Percentiles rank a stretch among this genome's conserved stretches.
phyloP scores from a whole-genome alignment of 2,113 vertebrate species.

The Elaphurus davidianus region DNA sequence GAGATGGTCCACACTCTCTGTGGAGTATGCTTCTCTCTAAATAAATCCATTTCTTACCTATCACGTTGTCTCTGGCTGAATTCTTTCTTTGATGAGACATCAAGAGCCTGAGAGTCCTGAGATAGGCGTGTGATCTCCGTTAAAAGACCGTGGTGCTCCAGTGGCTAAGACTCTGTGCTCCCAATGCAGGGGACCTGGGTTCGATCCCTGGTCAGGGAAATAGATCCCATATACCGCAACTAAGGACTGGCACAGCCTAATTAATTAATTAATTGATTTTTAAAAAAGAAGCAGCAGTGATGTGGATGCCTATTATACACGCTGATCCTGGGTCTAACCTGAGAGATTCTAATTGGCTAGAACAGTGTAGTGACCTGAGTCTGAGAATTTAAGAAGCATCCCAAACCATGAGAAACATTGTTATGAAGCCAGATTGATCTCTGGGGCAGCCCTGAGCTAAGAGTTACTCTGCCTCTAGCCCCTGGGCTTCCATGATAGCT shows the following conservation, averaged over 20 bases:
- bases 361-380: not conserved
- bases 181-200: not conserved
- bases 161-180: not conserved
- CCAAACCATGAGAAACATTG: not conserved
- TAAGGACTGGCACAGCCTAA: not conserved
- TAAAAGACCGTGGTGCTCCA: not conserved
- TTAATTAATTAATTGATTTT: not conserved
- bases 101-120: not conserved
- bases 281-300: not conserved
- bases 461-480: not conserved
- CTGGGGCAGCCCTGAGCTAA: not conserved
- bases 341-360: not conserved
- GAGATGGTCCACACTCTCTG: not conserved
- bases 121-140: not conserved
- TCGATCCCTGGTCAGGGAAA: not conserved
- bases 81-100: not conserved
- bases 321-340: not conserved
- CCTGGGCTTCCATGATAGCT: too few relatives aligned
- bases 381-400: not conserved
- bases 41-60: not conserved
- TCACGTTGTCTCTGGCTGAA: not conserved
- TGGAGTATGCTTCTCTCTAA: not conserved
- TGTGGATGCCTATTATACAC: not conserved
- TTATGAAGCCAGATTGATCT: not conserved
- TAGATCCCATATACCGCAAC: not conserved